These are phyloP conservation scores for Apamea anceps DNA, from an alignment of 2,888 invertebrate species.

Conservation along the genomic window DNA sequence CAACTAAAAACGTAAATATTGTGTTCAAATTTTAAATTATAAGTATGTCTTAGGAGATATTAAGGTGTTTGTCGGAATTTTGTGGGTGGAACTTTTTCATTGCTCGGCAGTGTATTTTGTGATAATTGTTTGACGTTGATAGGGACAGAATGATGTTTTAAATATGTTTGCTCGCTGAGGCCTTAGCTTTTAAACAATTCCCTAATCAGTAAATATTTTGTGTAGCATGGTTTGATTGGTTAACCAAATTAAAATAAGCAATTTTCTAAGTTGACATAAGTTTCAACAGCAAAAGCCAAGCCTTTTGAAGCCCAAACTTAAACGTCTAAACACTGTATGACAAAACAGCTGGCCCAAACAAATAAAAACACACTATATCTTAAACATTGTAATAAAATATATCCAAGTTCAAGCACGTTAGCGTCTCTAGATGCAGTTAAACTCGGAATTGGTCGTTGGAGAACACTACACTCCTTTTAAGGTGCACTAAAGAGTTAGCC, in stretches of 20 bases:
- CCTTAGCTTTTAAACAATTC: no score
- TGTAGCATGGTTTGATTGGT: neutral
- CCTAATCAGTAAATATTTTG: neutral
- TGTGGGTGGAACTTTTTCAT: no score
- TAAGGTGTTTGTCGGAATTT: no score
- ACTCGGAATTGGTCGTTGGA: constrained; percentile 58
- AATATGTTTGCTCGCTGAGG: no score
- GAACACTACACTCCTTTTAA: constrained; percentile 58
- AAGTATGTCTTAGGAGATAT: no score
- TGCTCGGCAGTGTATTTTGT: no score
- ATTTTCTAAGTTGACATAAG: neutral
- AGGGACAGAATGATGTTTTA: no score
- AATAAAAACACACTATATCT: constrained; percentile 21
- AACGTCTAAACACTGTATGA: neutral
- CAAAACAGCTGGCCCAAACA: constrained; percentile 11
- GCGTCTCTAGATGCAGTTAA: constrained; percentile 44
- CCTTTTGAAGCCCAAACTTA: neutral
- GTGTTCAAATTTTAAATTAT: no score
- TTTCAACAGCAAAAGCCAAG: neutral
- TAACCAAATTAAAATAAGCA: neutral
- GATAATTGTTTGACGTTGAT: no score
- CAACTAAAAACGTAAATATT: no score
- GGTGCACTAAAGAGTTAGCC: constrained; percentile 61
- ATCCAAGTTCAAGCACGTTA: constrained; percentile 43
- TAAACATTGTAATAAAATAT: constrained; percentile 53